A percentile compares a stretch with the other conserved stretches of the same genome.
Conservation (phyloP, 2,797 vertebrate species). For the Hipposideros larvatus region DNA sequence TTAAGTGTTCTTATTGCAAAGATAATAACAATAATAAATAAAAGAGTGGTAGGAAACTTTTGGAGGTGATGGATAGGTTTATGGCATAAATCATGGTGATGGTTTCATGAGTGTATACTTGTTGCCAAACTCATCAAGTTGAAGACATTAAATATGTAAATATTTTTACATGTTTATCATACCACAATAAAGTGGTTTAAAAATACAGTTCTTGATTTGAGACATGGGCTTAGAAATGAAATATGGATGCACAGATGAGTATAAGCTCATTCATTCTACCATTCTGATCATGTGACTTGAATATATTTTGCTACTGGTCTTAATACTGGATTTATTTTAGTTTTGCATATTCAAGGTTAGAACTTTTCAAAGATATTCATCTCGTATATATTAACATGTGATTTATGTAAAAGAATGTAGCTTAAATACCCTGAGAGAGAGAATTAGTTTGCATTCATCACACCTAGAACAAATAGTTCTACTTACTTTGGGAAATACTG, state of each 20-base stretch:
- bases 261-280: slow-evolving; percentile 40
- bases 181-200: not conserved
- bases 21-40: not conserved
- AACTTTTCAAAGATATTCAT: slow-evolving; percentile 56
- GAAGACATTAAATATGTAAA: not conserved
- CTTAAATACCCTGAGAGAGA: not conserved
- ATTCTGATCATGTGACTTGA: not conserved
- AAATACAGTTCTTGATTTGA: slow-evolving; percentile 14
- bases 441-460: slow-evolving; percentile 51
- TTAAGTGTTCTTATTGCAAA: not conserved
- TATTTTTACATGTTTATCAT: not conserved
- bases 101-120: not conserved
- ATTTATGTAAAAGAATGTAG: slow-evolving; percentile 25
- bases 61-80: not conserved
- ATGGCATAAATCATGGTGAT: not conserved
- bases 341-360: slow-evolving; percentile 31
- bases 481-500: not conserved
- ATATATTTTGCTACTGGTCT: not conserved
- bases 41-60: not conserved
- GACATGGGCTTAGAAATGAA: slow-evolving; percentile 37
- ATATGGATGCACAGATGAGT: not conserved
- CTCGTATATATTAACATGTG: slow-evolving; percentile 37
- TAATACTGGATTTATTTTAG: slow-evolving; percentile 37
- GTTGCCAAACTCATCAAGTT: not conserved
- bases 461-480: slow-evolving; percentile 23